Conservation (phyloP, 2,113 vertebrate species). For the Nymphicus hollandicus region DNA sequence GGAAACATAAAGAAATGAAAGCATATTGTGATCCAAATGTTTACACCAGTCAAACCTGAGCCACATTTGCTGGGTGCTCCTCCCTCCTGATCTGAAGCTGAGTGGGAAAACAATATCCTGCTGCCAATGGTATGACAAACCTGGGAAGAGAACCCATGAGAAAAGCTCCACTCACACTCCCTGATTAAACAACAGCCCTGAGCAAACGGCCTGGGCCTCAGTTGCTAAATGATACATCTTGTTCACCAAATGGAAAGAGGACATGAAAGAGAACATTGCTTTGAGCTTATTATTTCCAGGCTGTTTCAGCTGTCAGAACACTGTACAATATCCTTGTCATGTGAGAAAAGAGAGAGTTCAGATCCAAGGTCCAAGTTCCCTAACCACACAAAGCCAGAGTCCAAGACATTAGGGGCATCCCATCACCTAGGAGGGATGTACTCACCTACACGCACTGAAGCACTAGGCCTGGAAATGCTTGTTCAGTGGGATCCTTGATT, state of each 20-base stretch:
- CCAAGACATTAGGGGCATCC: rapidly evolving
- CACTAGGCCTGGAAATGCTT: not conserved
- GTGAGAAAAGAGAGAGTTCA: not conserved
- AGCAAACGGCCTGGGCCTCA: not conserved
- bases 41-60: not conserved
- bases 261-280: not conserved
- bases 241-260: not conserved
- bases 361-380: not conserved
- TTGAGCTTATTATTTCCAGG: not conserved
- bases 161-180: not conserved
- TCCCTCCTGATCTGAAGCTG: not conserved
- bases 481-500: not conserved
- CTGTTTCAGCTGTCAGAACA: not conserved
- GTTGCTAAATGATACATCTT: not conserved
- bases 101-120: not conserved
- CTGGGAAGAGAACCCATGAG: not conserved
- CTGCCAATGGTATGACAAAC: not conserved
- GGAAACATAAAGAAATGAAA: not conserved
- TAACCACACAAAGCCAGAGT: rapidly evolving
- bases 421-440: not conserved
- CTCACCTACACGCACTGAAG: not conserved
- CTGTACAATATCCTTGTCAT: not conserved
- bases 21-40: not conserved
- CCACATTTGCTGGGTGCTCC: not conserved
- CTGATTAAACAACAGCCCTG: not conserved